These are phyloP conservation scores for Leucopsar rothschildi DNA, from an alignment of 2,113 vertebrate genomes.

Conservation along the genomic window DNA sequence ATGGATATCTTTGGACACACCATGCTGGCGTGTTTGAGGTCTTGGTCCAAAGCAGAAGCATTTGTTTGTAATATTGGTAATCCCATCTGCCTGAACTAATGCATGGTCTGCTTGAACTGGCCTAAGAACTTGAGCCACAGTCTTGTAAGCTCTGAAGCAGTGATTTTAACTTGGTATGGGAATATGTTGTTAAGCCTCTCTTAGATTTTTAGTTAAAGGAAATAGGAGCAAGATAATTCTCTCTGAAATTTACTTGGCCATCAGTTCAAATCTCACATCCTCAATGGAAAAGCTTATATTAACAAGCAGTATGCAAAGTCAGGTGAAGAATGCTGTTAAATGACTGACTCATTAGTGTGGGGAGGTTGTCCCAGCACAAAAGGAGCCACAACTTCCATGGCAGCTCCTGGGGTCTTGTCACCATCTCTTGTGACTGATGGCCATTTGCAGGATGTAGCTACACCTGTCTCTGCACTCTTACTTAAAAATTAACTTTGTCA, in stretches of 20 bases:
- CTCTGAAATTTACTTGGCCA: neutral
- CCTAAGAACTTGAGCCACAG: neutral
- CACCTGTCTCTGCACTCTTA: neutral
- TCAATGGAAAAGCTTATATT: neutral
- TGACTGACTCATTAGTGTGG: neutral
- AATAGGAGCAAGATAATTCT: neutral
- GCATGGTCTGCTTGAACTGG: neutral
- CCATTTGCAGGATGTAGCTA: neutral
- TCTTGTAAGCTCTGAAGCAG: neutral
- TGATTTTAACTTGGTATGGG: neutral
- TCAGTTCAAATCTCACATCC: neutral
- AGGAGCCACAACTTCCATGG: neutral
- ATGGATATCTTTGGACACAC: neutral
- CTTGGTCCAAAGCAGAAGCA: neutral
- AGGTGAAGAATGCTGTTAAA: neutral
- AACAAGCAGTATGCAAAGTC: neutral
- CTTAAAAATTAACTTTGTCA: neutral
- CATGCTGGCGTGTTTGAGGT: rapidly evolving
- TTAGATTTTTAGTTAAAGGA: neutral
- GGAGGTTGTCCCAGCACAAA: neutral
- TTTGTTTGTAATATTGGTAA: neutral
- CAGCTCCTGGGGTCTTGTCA: neutral
- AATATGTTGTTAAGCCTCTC: neutral
- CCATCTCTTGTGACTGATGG: neutral
- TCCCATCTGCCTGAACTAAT: no score